Percentiles rank a stretch among this genome's conserved stretches.
These are phyloP conservation scores for Bradysia coprophila DNA, from an alignment of 1,140 invertebrate species.

Conservation along the genomic window DNA sequence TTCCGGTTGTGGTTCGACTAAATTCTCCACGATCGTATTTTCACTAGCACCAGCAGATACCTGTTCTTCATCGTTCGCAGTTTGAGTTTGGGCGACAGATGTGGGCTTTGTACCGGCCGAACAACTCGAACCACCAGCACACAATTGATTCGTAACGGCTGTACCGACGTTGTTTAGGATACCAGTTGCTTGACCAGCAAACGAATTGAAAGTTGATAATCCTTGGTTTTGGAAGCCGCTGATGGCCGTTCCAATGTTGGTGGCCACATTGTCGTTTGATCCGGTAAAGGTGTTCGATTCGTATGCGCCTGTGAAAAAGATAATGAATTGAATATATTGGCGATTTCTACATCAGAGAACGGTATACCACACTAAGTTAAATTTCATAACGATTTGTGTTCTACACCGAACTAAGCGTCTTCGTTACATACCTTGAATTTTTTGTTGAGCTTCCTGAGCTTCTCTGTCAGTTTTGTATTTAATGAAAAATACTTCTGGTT, in stretches of 20 bases:
- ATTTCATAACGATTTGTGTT: neutral
- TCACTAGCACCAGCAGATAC: too few species aligned
- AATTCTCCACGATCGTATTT: too few species aligned
- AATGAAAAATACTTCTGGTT: slow-evolving; percentile 56
- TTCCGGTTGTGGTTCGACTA: neutral
- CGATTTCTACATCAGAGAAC: neutral
- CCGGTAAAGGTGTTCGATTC: neutral
- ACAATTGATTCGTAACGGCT: neutral
- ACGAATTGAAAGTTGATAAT: too few species aligned
- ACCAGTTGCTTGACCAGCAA: too few species aligned
- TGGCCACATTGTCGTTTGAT: neutral
- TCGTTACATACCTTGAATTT: slow-evolving; percentile 15
- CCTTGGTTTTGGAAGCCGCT: too few species aligned
- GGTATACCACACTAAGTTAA: neutral
- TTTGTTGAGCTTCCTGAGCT: slow-evolving; percentile 14
- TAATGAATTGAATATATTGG: neutral
- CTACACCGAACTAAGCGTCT: neutral
- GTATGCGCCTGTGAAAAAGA: neutral
- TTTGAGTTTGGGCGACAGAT: neutral
- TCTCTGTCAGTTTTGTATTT: slow-evolving; percentile 45
- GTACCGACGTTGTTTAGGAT: neutral
- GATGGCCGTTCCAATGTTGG: neutral
- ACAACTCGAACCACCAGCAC: neutral
- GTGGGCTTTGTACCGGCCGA: neutral
- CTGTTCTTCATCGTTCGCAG: too few species aligned